These are phyloP conservation scores for Sebastolobus alascanus DNA, from an alignment of 2,797 vertebrate species.

Conservation along the genomic window DNA sequence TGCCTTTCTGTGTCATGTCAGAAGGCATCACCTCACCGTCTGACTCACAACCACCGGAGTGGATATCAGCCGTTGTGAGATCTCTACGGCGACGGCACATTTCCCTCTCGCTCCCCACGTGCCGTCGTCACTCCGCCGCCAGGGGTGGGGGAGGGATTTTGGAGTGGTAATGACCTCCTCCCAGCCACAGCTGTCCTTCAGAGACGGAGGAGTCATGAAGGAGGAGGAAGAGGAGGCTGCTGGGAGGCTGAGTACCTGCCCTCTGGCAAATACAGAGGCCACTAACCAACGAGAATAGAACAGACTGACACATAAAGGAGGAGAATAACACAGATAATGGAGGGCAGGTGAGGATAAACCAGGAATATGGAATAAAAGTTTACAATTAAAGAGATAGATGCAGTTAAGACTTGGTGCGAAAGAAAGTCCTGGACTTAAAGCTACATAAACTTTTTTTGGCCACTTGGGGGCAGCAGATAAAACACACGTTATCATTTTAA, in stretches of 20 bases:
- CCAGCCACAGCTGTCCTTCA: constrained; percentile 54
- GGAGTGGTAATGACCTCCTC: constrained; percentile 53
- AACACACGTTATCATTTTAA: background rate
- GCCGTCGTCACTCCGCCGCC: constrained; percentile 14
- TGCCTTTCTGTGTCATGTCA: constrained; percentile 62
- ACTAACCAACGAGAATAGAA: constrained; percentile 19
- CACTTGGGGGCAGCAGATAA: too few relatives aligned
- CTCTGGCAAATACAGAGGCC: constrained; percentile 21
- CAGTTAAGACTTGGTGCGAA: too few relatives aligned
- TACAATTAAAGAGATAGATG: background rate
- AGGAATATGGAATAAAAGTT: background rate
- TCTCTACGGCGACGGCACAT: constrained; percentile 15
- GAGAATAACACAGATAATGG: background rate
- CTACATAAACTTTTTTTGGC: background rate
- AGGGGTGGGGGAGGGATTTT: background rate
- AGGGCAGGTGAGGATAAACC: background rate
- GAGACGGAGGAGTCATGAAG: constrained; percentile 29
- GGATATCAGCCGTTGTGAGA: constrained; percentile 24
- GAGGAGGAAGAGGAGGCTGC: constrained; percentile 22
- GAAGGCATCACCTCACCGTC: constrained; percentile 62
- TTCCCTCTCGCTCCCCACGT: constrained; percentile 11
- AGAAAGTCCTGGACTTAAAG: too few relatives aligned
- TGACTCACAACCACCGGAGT: constrained; percentile 36
- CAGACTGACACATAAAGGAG: background rate
- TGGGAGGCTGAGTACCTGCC: constrained; percentile 22